Evolutionary conservation across 1,140 invertebrate species (phyloP).

Genomic region (Holcopasites calliopsidis): DNA sequence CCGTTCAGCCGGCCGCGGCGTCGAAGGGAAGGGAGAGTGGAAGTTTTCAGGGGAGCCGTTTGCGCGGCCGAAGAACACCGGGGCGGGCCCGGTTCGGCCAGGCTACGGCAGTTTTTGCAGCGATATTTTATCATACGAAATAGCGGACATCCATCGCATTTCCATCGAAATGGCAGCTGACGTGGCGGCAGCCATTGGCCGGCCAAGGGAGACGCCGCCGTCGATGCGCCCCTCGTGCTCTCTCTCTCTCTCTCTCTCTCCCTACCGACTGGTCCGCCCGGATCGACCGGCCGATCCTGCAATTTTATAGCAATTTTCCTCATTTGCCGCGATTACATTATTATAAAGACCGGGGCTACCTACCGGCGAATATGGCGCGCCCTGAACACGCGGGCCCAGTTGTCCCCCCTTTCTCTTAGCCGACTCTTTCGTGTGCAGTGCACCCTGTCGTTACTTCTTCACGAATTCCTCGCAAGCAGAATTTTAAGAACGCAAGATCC

Average conservation of each 20-base stretch:
- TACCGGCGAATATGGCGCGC: constrained; percentile 49
- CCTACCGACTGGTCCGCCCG: constrained; percentile 53
- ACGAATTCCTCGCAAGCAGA: too few species aligned
- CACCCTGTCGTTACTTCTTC: too few species aligned
- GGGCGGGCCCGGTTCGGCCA: constrained; percentile 59
- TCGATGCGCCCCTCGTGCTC: constrained; percentile 20
- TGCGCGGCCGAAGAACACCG: constrained; percentile 46
- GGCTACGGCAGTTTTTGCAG: constrained; percentile 62
- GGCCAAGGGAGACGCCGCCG: constrained; percentile 41
- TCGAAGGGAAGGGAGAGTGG: not conserved
- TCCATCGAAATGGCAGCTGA: constrained; percentile 78
- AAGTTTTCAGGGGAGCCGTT: constrained; percentile 54
- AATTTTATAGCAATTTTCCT: constrained; percentile 80
- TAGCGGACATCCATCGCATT: constrained; percentile 77
- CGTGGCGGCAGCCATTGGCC: constrained; percentile 71
- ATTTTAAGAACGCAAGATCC: too few species aligned
- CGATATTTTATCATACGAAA: constrained; percentile 77
- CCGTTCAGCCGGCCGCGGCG: not conserved
- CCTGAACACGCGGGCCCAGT: not conserved
- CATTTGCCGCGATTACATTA: constrained; percentile 76
- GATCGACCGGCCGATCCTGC: constrained; percentile 71
- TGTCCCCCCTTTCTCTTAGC: too few species aligned
- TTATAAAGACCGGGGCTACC: constrained; percentile 64
- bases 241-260: constrained; percentile 39
- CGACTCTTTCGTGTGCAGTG: not conserved